Base-by-base conservation (phyloP, 37 sponge, comb jelly and placozoan genomes). In the Chondrosia reniformis region DNA sequence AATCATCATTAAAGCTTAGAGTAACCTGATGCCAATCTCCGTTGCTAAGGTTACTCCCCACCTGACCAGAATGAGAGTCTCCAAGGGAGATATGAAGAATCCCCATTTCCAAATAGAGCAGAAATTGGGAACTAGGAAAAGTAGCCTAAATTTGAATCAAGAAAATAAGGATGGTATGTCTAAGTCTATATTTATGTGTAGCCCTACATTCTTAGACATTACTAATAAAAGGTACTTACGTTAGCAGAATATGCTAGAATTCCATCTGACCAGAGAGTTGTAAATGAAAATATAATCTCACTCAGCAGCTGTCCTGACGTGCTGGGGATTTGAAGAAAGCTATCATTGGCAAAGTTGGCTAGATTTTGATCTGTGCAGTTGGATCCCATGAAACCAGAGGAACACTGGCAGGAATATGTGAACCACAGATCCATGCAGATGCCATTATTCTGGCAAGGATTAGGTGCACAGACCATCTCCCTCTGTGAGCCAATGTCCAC, bases 381-480 rank as follows among this genome's bases (percentile, higher is more conserved):
- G 38, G n/a, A 19, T 7, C 82, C 82, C 6, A 34, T 32, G n/a
- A 52, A 81, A 33, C 82, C 82, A 75, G 54, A n/a, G 15, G 75
- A 24, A 56, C 82, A 81, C 17, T 27, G 22, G 25, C 82, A 81
- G 34, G 28, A 10, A 41, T 58, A 79, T 12, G 75, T 45, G 45
- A 55, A 55, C 58, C 55, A 45, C 25, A 45, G 61, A 38, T 87
- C 84, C 9, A 63, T 32, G 45, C 94, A 93, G 3, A 76, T 78
- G 1, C 80, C 94, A 0, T 69, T 77, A 55, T 90, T 93, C 31
- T 63, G 42, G 33, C 94, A 93, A 0, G 94, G 88, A 30, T 66
- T 15, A 22, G 77, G 38, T 13, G 15, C 10, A 34, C 77, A 76
- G 24, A 39, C 41, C 4, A 43, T n/a, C 8, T 24, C 4, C 17